Percentiles rank a stretch among this genome's conserved stretches.
Conservation (phyloP, 2,113 vertebrate species). For the Microcebus lehilahytsara region DNA sequence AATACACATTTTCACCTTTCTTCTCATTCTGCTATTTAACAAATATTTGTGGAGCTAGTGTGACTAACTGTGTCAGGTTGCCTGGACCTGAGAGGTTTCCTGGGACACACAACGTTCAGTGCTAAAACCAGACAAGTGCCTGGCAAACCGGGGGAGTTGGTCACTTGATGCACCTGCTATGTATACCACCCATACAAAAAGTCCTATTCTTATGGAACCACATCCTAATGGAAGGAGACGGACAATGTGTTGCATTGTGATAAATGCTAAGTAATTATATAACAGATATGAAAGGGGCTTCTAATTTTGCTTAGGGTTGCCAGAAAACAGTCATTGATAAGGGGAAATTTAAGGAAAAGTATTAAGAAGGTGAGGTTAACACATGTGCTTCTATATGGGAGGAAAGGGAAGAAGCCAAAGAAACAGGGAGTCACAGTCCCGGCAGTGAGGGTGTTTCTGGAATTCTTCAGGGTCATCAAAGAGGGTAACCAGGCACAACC, state of each 20-base stretch:
- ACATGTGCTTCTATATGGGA: accelerated
- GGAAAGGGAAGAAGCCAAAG: neutral
- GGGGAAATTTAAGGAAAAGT: neutral
- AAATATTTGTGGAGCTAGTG: neutral
- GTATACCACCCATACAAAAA: neutral
- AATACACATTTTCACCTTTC: neutral
- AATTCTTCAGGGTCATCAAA: neutral
- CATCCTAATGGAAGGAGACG: neutral
- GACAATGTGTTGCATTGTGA: neutral
- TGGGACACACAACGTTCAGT: neutral
- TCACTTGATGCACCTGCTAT: accelerated
- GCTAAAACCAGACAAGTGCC: neutral
- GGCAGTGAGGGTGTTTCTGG: accelerated
- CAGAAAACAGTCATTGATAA: neutral
- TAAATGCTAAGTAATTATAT: neutral
- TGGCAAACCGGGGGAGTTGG: neutral
- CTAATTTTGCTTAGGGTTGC: neutral
- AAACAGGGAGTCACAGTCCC: neutral
- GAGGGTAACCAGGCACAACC: accelerated
- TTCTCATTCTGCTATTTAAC: neutral
- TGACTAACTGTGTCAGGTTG: neutral
- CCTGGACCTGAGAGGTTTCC: neutral
- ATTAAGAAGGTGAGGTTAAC: neutral
- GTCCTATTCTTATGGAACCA: no score
- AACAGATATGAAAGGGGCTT: neutral